A percentile compares a stretch with the other conserved stretches of the same genome.
Evolutionary conservation across 2,113 vertebrate species (phyloP).

Genomic region (Hippocampus comes): DNA sequence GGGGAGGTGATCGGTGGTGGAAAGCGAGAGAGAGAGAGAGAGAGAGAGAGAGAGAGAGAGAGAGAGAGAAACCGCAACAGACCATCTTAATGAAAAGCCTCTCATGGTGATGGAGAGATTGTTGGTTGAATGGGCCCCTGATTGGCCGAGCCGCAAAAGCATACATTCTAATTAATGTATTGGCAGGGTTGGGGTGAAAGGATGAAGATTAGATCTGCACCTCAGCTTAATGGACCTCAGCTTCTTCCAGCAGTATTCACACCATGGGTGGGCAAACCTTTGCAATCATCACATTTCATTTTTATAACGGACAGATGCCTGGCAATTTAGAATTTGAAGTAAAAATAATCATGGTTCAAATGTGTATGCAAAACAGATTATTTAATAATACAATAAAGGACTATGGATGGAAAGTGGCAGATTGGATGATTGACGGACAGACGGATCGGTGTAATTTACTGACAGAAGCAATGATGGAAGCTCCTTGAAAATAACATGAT

Average conservation of each 20-base stretch:
- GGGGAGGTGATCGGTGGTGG: conserved; percentile 22
- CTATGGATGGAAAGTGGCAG: too few species aligned
- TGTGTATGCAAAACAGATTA: too few species aligned
- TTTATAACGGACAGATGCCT: too few species aligned
- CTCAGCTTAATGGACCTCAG: conserved; percentile 9
- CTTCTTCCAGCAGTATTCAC: background rate
- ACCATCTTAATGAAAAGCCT: conserved; percentile 69
- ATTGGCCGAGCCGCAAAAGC: conserved; percentile 50
- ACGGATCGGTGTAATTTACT: too few species aligned
- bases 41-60: conserved; percentile 43
- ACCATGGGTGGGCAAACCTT: background rate
- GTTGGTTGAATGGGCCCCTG: conserved; percentile 55
- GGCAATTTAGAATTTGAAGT: background rate
- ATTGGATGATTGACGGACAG: too few species aligned
- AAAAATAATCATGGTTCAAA: background rate
- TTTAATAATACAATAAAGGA: too few species aligned
- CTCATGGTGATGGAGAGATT: conserved; percentile 63
- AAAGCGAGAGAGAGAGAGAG: conserved; percentile 3
- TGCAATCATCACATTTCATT: too few species aligned
- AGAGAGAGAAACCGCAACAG: conserved; percentile 30
- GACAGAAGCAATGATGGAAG: too few species aligned
- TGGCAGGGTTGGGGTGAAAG: conserved; percentile 39
- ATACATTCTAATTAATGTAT: conserved; percentile 59
- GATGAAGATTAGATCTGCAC: conserved; percentile 49
- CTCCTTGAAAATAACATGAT: too few species aligned